A percentile compares a stretch with the other conserved stretches of the same genome.
Evolutionary conservation across 2,113 vertebrate genomes (phyloP).

Genomic region (Alligator mississippiensis): DNA sequence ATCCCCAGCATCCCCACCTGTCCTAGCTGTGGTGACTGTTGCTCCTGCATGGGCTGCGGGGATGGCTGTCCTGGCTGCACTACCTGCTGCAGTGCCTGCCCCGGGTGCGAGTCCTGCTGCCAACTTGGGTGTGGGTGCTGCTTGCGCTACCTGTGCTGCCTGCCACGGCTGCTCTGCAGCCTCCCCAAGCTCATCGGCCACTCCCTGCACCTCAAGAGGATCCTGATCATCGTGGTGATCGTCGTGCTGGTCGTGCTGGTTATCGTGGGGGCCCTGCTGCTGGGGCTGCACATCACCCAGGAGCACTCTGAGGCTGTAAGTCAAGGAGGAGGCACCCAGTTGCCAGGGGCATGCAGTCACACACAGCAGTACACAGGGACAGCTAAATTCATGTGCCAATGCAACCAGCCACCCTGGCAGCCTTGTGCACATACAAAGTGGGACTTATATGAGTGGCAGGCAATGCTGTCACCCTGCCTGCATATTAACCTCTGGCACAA

Average conservation of each 20-base stretch:
- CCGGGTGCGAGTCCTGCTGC: no score
- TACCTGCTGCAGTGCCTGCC: no score
- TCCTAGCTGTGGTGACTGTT: no score
- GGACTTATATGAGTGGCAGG: not conserved
- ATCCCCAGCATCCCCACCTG: no score
- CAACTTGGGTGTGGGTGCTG: no score
- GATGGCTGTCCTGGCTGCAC: no score
- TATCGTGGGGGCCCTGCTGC: constrained; percentile 50
- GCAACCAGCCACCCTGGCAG: no score
- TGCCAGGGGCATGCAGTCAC: not conserved
- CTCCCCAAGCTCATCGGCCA: not conserved
- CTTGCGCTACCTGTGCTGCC: no score
- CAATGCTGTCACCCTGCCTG: not conserved
- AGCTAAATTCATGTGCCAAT: no score
- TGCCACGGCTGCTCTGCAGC: not conserved
- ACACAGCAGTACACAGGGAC: not conserved
- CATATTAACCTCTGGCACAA: no score
- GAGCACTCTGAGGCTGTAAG: constrained; percentile 67
- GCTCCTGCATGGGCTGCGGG: no score
- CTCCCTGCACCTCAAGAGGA: constrained; percentile 50
- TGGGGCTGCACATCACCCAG: constrained; percentile 66
- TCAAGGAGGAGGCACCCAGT: not conserved
- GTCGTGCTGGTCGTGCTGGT: constrained; percentile 47
- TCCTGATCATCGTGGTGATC: constrained; percentile 21
- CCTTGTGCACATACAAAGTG: not conserved